Conservation (phyloP, 2,797 vertebrate species). For the Hyperoplus lanceolatus region DNA sequence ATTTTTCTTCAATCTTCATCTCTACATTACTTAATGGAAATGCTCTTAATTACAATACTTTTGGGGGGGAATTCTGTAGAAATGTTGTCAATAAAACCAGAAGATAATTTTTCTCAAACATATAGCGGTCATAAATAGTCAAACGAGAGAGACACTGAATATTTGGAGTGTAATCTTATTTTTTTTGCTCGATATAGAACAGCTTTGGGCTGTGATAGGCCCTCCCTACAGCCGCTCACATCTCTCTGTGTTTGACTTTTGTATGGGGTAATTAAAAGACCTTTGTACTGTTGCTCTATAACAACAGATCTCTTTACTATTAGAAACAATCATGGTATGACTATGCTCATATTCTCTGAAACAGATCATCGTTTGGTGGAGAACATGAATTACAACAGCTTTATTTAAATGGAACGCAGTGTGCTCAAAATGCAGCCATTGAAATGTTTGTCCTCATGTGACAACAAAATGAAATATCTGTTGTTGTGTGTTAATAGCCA, state of each 20-base stretch:
- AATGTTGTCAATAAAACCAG: too few species aligned
- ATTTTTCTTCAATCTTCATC: too few species aligned
- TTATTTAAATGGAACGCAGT: background rate
- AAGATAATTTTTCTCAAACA: too few species aligned
- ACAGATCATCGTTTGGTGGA: background rate
- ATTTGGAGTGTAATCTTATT: too few species aligned
- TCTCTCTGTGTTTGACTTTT: background rate
- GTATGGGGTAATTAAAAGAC: too few species aligned
- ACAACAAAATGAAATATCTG: constrained; percentile 2
- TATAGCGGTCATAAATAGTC: too few species aligned
- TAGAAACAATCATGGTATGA: background rate
- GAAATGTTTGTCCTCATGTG: background rate
- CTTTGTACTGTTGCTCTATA: background rate
- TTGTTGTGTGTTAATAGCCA: background rate
- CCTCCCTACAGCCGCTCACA: background rate
- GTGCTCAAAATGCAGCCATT: background rate
- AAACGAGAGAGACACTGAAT: too few species aligned
- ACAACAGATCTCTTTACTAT: background rate
- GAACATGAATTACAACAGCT: background rate
- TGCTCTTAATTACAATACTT: too few species aligned
- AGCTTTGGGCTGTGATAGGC: too few species aligned
- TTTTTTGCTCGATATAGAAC: too few species aligned
- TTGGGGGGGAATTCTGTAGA: too few species aligned
- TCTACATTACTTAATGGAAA: too few species aligned
- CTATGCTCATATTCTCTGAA: background rate